Evolutionary conservation across 2,888 invertebrate genomes (phyloP).

Genomic region (Chydorus sphaericus): DNA sequence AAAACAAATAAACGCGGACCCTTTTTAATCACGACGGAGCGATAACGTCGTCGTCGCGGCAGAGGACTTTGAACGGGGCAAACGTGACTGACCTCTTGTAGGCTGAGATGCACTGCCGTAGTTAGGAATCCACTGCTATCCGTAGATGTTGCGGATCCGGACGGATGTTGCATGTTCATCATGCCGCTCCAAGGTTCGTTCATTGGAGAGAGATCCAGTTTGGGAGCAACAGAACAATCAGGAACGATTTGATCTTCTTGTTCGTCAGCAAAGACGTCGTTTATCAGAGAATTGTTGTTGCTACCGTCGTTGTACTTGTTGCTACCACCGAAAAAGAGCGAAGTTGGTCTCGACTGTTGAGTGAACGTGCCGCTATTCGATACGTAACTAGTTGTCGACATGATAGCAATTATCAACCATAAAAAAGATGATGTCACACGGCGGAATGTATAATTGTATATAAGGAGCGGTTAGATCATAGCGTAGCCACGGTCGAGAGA

Average conservation of each 20-base stretch:
- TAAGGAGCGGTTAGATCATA: not conserved
- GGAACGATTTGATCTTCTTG: constrained; percentile 15
- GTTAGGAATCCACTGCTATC: constrained; percentile 2
- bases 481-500: not conserved
- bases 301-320: not conserved
- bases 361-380: too few relatives aligned
- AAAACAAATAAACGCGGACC: not conserved
- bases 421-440: too few relatives aligned
- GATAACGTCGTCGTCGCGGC: too few relatives aligned
- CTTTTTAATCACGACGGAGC: not conserved
- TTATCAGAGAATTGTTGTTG: not conserved
- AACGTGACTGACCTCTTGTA: constrained; percentile 4
- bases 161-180: not conserved
- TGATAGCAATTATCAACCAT: too few relatives aligned
- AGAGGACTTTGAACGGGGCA: not conserved
- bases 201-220: constrained; percentile 7
- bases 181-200: constrained; percentile 1
- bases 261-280: constrained; percentile 12
- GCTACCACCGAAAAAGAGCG: not conserved
- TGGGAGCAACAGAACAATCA: constrained; percentile 11
- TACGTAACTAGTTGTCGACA: too few relatives aligned
- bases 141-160: not conserved
- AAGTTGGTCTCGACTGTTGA: too few relatives aligned
- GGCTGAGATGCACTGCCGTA: constrained; percentile 6
- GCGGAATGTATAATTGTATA: too few relatives aligned